Conservation (phyloP, 2,797 vertebrate genomes). For the Tadarida brasiliensis region DNA sequence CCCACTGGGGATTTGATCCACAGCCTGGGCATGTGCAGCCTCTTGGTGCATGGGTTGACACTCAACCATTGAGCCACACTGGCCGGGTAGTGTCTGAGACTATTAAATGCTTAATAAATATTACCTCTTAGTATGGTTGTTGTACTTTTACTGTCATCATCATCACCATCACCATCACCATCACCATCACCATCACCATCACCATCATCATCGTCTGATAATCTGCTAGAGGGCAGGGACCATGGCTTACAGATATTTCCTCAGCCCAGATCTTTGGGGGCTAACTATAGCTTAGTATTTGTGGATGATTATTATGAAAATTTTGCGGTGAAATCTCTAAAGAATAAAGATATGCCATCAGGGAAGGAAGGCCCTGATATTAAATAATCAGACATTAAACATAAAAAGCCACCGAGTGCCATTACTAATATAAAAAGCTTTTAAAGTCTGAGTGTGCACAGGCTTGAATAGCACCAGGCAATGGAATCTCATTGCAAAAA, state of each 20-base stretch:
- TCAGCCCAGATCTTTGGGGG: background rate
- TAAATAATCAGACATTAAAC: background rate
- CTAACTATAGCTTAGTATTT: slow-evolving; percentile 29
- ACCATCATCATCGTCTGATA: background rate
- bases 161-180: background rate
- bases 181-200: background rate
- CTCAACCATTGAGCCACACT: no score
- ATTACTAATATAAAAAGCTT: background rate
- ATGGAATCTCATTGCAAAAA: background rate
- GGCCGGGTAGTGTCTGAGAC: background rate
- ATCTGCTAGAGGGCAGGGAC: background rate
- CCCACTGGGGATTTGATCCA: no score
- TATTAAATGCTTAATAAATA: background rate
- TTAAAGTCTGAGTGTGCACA: background rate
- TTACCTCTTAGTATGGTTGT: background rate
- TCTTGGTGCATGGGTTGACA: no score
- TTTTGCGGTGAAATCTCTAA: background rate
- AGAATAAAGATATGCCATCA: background rate
- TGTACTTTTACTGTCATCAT: background rate
- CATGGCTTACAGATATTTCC: slow-evolving; percentile 9
- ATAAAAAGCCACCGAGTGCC: background rate
- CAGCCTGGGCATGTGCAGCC: no score
- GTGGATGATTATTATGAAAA: background rate
- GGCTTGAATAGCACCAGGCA: background rate
- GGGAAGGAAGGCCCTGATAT: background rate